Percentiles rank a stretch among this genome's conserved stretches.
Evolutionary conservation across 2,113 vertebrate species (phyloP).

Genomic region (Pipra filicauda): DNA sequence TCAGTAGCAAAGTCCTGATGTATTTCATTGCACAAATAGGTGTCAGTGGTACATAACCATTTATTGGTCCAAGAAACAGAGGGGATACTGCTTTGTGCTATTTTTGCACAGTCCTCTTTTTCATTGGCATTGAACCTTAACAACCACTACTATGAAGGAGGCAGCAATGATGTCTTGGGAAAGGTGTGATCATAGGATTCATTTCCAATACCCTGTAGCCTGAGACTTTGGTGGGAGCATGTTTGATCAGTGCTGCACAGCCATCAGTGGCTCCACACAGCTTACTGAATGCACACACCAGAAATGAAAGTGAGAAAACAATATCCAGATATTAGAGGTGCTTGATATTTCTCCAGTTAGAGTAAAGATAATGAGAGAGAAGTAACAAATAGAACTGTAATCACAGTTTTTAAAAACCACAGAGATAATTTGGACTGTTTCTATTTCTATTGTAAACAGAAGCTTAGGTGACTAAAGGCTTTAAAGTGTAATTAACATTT

Average conservation of each 20-base stretch:
- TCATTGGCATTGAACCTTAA: background rate
- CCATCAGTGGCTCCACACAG: background rate
- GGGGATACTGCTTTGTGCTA: background rate
- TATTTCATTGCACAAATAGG: background rate
- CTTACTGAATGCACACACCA: background rate
- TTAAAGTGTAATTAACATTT: slow-evolving; percentile 37
- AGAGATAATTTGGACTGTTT: background rate
- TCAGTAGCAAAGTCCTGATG: background rate
- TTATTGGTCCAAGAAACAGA: background rate
- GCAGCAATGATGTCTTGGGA: background rate
- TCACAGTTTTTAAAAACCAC: background rate
- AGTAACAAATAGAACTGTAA: background rate
- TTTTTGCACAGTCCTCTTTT: background rate
- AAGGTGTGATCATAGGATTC: background rate
- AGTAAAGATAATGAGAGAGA: background rate
- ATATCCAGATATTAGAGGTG: background rate
- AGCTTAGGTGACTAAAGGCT: background rate
- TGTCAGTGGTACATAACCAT: background rate
- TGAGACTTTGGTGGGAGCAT: background rate
- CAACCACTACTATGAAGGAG: background rate
- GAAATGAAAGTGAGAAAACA: background rate
- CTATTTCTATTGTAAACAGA: background rate
- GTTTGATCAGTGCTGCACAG: background rate
- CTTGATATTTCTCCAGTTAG: background rate
- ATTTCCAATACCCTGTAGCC: background rate